phyloP scores from a whole-genome alignment of 53 echinoderm and acorn worm genomes.

The Arbacia lixula region DNA sequence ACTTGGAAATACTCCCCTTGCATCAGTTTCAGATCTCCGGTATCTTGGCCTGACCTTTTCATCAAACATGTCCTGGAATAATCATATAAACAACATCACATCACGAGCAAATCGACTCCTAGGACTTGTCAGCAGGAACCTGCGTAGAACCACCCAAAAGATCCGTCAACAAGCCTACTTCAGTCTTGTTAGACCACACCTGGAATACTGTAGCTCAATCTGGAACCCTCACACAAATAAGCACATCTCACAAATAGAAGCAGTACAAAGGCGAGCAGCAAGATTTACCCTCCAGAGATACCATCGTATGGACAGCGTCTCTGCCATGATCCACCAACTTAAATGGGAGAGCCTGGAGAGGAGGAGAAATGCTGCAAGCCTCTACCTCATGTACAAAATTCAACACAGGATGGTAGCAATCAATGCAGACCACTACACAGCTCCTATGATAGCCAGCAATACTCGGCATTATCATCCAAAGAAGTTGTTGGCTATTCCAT shows the following conservation, averaged over 20 bases:
- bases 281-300: constrained; percentile 45
- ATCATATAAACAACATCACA: constrained; percentile 45
- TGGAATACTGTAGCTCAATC: constrained; percentile 49
- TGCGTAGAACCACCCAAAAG: not conserved
- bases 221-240: constrained; percentile 42
- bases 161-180: constrained; percentile 8
- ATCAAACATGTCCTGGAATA: constrained; percentile 37
- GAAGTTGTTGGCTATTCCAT: too few species aligned
- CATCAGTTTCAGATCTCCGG: constrained; percentile 34
- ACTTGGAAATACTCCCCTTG: constrained; percentile 7
- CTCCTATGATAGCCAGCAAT: constrained; percentile 27
- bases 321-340: constrained; percentile 5
- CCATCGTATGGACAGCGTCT: constrained; percentile 15
- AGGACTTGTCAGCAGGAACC: constrained; percentile 42
- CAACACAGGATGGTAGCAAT: constrained; percentile 3
- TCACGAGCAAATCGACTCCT: constrained; percentile 45
- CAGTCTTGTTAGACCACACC: constrained; percentile 48
- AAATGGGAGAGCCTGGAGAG: constrained; percentile 23
- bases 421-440: constrained; percentile 25
- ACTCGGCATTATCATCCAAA: constrained; percentile 12
- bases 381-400: constrained; percentile 35
- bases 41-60: constrained; percentile 46
- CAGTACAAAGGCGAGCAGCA: constrained; percentile 55
- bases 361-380: constrained; percentile 23
- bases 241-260: constrained; percentile 37